Conservation (phyloP, 2,888 invertebrate species). For the Chymomyza fuscimana region DNA sequence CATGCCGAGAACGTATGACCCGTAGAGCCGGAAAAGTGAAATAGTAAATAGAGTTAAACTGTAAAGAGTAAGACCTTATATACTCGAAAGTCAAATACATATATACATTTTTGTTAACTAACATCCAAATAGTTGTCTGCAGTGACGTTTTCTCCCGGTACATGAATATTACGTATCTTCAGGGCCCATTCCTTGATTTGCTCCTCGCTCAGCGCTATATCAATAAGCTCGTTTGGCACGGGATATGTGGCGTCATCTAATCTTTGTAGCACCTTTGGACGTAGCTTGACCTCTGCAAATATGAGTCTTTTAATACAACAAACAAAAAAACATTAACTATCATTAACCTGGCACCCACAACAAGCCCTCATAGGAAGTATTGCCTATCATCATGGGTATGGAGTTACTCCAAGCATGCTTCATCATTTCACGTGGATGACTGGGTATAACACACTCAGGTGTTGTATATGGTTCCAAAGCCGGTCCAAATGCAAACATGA, state of each 20-base stretch:
- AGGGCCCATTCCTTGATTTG: conserved; percentile 56
- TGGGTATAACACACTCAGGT: conserved; percentile 75
- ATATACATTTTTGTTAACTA: conserved; percentile 22
- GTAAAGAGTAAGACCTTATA: conserved; percentile 13
- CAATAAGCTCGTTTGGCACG: conserved; percentile 70
- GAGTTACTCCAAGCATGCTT: conserved; percentile 77
- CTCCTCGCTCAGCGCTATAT: conserved; percentile 49
- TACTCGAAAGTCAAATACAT: background rate
- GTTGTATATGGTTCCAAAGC: conserved; percentile 76
- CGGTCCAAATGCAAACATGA: conserved; percentile 76
- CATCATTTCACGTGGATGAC: conserved; percentile 75
- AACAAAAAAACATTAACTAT: background rate
- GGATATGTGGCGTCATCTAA: conserved; percentile 60
- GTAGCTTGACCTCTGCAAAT: conserved; percentile 50
- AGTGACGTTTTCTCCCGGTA: conserved; percentile 66
- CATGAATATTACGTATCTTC: conserved; percentile 68
- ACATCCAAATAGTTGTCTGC: conserved; percentile 74
- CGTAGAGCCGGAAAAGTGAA: conserved; percentile 67
- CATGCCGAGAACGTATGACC: conserved; percentile 68
- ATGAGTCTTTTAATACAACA: too few species aligned
- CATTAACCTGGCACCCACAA: conserved; percentile 65
- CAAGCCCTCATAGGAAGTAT: conserved; percentile 77
- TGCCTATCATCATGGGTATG: conserved; percentile 78
- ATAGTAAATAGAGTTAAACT: conserved; percentile 69
- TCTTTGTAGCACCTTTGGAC: conserved; percentile 51